Base-by-base conservation (phyloP, 1,140 invertebrate genomes). In the Drosophila ogumai region DNA sequence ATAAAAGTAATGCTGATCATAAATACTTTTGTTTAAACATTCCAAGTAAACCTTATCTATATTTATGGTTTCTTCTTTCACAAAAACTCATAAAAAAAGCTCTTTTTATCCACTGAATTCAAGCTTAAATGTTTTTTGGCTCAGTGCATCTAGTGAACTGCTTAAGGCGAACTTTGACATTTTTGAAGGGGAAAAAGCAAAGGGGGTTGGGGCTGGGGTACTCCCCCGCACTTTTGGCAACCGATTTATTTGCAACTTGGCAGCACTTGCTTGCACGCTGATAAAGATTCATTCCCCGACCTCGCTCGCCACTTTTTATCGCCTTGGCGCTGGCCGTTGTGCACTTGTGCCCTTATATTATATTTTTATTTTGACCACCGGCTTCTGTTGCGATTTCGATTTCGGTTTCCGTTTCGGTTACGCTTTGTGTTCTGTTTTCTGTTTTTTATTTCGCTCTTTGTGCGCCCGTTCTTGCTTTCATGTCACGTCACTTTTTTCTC, bases 401-500 rank as follows among this genome's bases (percentile, higher is more conserved):
- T 68, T 41, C 66, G 71, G 61, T 65, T 72, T 67, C 34, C 72
- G 47, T 41, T 74, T 50, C 66, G 68, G 49, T 66, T 73, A 60
- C 82, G 66, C 50, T 59, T 65, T 61, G 68, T 55, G 49, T 63
- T 58, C 55, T 58, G 55, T 66, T 56, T 60, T 46, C 61, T 69
- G 73, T 58, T 67, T 77, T 60, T 77, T 76, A 68, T 58, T 43
- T 38, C 74, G 36, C 74, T 75, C 73, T 68, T 61, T 74, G 61
- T 43, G 57, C 75, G 44, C 69, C 60, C 72, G 66, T 90, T 85
- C 64, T 69, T 54, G 81, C 75, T 75, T 81, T 90, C 85, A 90
- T 86, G 86, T 90, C 86, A 90, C 86, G 81, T 86, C 82, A 87
- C 67, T 81, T 81, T 79, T 75, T 80, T 87, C 46, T 59, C 61